Evolutionary conservation across 2,888 invertebrate species (phyloP), one percentile per base, ranked within the genome.

Genomic region (Seladonia tumulorum): DNA sequence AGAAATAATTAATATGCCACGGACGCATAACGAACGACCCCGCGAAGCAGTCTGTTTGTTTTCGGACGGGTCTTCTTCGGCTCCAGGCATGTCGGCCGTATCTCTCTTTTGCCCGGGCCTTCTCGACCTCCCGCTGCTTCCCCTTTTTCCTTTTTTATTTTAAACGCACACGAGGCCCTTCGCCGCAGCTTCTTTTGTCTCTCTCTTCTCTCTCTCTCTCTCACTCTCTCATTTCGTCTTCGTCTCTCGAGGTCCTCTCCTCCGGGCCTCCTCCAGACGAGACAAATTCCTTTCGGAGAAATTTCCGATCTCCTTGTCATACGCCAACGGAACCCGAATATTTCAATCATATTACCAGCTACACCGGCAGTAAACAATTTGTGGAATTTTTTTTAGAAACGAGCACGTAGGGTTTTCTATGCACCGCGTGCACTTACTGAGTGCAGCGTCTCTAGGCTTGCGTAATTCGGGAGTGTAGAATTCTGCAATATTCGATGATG

Each of bases 1-100:
- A 91, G 91, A 93, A 94, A 94, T 94, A 94, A 94, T 94, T 94
- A 94, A 94, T 94, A 94, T 94, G 94, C 94, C 93, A 92, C 90
- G 92, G 92, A 92, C 93, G 93, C 93, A 94, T 94, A 94, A 94
- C 93, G 94, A 94, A 94, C 93, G 93, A 92, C 92, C 92, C 89
- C 88, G 91, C 90, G 92, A 90, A 91, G 92, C 93, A 93, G 92
- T 93, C 91, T 94, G 94, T 94, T 94, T 94, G 94, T 94, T 94
- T 94, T 94, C 92, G 93, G 94, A 90, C 90, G 91, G 90, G 83
- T 89, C 90, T 87, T 88, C 86, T 88, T 83, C 89, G 83, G 79
- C 86, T 87, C 86, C 88, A 85, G 88, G 84, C 90, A 86, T 87
- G 90, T 87, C 88, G 89, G 85, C 83, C 89, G 90, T 89, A 90